Evolutionary conservation across 2,113 vertebrate genomes (phyloP).

Genomic region (Calyptomena viridis): DNA sequence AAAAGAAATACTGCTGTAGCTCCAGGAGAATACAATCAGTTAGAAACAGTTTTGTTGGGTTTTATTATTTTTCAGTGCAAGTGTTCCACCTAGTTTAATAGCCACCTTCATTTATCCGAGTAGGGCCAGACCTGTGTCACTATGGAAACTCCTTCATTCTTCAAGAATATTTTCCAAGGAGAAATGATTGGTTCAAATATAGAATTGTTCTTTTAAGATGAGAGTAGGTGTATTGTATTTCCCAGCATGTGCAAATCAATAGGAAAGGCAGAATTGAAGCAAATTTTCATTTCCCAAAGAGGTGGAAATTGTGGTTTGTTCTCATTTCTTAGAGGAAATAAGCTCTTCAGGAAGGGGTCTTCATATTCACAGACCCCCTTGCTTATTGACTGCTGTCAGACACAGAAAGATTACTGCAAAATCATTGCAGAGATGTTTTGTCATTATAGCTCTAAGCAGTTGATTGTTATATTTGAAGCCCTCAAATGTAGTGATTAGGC

Average conservation of each 20-base stretch:
- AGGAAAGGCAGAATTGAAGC: neutral
- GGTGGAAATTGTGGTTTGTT: neutral
- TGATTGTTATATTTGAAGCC: neutral
- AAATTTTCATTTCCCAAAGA: constrained; percentile 3
- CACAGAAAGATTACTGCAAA: neutral
- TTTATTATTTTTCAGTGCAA: neutral
- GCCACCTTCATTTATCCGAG: neutral
- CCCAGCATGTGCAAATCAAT: constrained; percentile 24
- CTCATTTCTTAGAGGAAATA: neutral
- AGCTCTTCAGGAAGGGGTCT: neutral
- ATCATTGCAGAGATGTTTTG: neutral
- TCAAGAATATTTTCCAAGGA: constrained; percentile 13
- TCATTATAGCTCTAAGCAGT: neutral
- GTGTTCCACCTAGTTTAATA: neutral
- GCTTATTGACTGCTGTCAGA: neutral
- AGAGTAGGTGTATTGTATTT: neutral
- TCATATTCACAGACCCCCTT: neutral
- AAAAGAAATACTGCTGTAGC: neutral
- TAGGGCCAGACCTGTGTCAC: constrained; percentile 10
- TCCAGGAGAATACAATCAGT: neutral
- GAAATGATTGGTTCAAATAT: neutral
- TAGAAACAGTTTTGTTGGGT: neutral
- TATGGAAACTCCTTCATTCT: constrained; percentile 32
- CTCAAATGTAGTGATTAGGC: neutral
- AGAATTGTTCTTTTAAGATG: constrained; percentile 2